phyloP scores from a whole-genome alignment of 64 coral and sea anemone species.

The Pocillopora verrucosa region DNA sequence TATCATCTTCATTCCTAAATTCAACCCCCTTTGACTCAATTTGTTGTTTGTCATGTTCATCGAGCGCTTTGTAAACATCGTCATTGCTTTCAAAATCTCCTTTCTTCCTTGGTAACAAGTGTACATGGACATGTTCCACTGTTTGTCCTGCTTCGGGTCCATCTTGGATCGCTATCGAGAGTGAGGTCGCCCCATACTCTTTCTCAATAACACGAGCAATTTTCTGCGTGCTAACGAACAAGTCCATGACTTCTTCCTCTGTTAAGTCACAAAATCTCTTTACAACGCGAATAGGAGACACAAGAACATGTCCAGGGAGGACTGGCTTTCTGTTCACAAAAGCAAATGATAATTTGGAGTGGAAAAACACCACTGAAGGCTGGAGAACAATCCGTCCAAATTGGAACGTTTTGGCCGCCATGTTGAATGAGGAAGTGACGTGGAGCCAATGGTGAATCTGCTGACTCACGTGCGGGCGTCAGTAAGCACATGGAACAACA shows the following conservation, averaged over 20 bases:
- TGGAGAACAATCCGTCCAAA: constrained; percentile 85
- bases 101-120: constrained; percentile 84
- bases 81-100: constrained; percentile 95
- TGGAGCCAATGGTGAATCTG: background rate
- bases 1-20: constrained; percentile 78
- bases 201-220: constrained; percentile 82
- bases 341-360: constrained; percentile 77
- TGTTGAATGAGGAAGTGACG: constrained; percentile 53
- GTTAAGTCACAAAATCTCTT: constrained; percentile 89
- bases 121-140: constrained; percentile 92
- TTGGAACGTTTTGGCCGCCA: constrained; percentile 57
- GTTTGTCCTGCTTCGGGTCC: constrained; percentile 95
- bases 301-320: constrained; percentile 94
- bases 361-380: constrained; percentile 89
- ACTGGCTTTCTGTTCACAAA: constrained; percentile 98
- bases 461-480: constrained; percentile 13
- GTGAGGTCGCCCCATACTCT: constrained; percentile 67
- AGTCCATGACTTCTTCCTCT: constrained; percentile 88
- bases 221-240: constrained; percentile 83
- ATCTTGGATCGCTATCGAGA: constrained; percentile 94
- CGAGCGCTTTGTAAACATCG: constrained; percentile 85
- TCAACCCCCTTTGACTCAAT: background rate
- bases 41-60: constrained; percentile 87
- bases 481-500: constrained; percentile 9
- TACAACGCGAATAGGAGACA: constrained; percentile 87